Evolutionary conservation across 2,888 invertebrate genomes (phyloP), one percentile per base, ranked within the genome.

Genomic region (Chrysina gloriosa): DNA sequence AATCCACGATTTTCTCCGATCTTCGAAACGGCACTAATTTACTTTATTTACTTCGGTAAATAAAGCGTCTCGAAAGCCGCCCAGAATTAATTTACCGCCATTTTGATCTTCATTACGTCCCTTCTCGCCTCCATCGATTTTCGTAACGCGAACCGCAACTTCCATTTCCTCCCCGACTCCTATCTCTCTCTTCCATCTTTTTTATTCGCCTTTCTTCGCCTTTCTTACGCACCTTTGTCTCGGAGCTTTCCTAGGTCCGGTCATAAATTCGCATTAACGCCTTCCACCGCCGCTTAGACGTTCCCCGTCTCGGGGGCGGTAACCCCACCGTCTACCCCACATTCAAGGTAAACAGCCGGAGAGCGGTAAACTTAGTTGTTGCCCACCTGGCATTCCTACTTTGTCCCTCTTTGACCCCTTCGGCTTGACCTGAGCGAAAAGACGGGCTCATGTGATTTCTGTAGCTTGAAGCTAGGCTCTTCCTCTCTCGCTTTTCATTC

Each of bases 201-300:
- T 27, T 54, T 54, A 34, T 29, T 31, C n/a, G 19, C 54, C 9
- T 56, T 42, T 31, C 25, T 47, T 58, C 56, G 31, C 25, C 42
- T 42, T 25, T 42, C 42, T 42, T 42, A 61, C 58, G 58, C 58
- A 61, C 42, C 58, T 61, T 61, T 27, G 39, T 39, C 58, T 42
- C 45, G 45, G 56, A 47, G 56, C 31, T 66, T 45, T 34, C 66
- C 29, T 58, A 58, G 23, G 56, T 66, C 66, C 47, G 34, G 66
- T 69, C 67, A 70, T 72, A 70, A 70, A 72, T 70, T 70, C 67
- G 68, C 66, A 70, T 72, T 72, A 70, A 61, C 65, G 66, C 42
- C 56, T 61, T 45, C 56, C n/a, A 4, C 39, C 25, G 14, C 11
- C 31, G 14, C 16, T 16, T 6, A 11, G 14, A 11, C 14, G 29